phyloP scores from a whole-genome alignment of 2,113 vertebrate species.

The Brachyistius frenatus region DNA sequence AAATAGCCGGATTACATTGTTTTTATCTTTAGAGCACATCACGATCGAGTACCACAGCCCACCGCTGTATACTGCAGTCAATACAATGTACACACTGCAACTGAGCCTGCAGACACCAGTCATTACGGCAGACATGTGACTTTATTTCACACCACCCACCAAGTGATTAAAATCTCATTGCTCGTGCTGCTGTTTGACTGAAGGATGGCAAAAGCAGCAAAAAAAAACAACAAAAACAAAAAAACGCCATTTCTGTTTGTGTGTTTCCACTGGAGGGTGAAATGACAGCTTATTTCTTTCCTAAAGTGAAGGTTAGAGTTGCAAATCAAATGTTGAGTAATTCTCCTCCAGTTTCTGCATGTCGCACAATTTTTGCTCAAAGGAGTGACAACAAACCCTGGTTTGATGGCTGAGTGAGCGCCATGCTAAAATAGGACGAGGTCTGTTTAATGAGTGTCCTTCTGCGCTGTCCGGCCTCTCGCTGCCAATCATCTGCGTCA shows the following conservation, averaged over 20 bases:
- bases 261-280: conserved; percentile 21
- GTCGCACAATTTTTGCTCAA: not conserved
- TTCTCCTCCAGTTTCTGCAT: not conserved
- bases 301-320: conserved; percentile 1
- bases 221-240: too few relatives aligned
- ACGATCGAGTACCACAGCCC: not conserved
- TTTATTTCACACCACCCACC: conserved; percentile 40
- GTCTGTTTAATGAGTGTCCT: conserved; percentile 61
- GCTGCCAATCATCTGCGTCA: conserved; percentile 49
- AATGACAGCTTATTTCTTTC: conserved; percentile 21
- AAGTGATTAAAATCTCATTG: conserved; percentile 44
- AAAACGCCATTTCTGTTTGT: conserved; percentile 3
- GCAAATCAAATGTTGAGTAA: conserved; percentile 13
- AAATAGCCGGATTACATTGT: not conserved
- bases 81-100: conserved; percentile 7
- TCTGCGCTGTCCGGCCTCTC: conserved; percentile 15
- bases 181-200: not conserved
- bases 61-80: not conserved
- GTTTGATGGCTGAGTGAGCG: conserved; percentile 43
- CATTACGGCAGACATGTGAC: conserved; percentile 47
- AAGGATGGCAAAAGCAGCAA: not conserved
- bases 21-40: conserved; percentile 36
- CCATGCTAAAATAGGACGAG: conserved; percentile 29
- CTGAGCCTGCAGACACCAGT: conserved; percentile 37
- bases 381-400: not conserved